Conservation (phyloP, 2,888 invertebrate species). For the Lydus trimaculatus region DNA sequence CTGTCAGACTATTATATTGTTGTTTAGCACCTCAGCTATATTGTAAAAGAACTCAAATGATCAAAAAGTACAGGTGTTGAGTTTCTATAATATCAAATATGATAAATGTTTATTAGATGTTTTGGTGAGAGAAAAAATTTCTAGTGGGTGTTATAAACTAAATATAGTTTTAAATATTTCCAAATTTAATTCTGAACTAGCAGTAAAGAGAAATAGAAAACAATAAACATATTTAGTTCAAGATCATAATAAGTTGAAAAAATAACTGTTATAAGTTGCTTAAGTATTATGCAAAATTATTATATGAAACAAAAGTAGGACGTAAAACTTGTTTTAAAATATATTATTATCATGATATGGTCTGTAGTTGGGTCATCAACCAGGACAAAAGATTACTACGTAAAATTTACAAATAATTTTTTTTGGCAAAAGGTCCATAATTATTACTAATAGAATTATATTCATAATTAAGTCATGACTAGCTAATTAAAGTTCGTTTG, state of each 20-base stretch:
- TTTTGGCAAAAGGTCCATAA: neutral
- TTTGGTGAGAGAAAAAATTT: neutral
- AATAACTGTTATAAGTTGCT: conserved; percentile 17
- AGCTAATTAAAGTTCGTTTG: neutral
- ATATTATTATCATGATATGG: conserved; percentile 20
- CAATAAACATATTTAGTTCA: conserved; percentile 11
- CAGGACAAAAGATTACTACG: conserved; percentile 18
- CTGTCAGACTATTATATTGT: neutral
- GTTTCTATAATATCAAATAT: neutral
- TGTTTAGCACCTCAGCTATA: neutral
- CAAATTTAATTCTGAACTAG: conserved; percentile 19
- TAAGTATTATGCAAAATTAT: conserved; percentile 23
- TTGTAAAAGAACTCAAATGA: neutral
- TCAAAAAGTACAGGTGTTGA: neutral
- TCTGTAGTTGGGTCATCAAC: conserved; percentile 14
- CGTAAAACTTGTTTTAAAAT: conserved; percentile 22
- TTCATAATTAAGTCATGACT: neutral
- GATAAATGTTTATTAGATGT: neutral
- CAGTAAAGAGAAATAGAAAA: neutral
- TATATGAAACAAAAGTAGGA: conserved; percentile 22
- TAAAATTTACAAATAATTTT: conserved; percentile 1
- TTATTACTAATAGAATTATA: neutral
- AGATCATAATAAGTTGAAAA: conserved; percentile 12
- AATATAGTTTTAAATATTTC: conserved; percentile 17
- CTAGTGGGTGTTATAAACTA: neutral